Conservation (phyloP, 2,113 vertebrate species). For the Phocoena phocoena region DNA sequence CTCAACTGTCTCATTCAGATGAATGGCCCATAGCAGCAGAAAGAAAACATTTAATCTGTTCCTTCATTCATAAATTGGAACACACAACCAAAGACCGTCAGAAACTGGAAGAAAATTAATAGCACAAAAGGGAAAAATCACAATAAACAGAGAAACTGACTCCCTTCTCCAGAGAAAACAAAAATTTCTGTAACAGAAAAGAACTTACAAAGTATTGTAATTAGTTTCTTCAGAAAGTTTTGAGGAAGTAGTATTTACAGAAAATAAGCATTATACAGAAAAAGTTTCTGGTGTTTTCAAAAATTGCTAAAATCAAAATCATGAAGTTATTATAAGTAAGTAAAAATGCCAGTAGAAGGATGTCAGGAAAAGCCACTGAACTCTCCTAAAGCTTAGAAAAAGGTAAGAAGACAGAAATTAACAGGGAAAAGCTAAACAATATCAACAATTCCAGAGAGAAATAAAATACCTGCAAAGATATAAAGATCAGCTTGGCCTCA, state of each 20-base stretch:
- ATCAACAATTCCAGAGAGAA: neutral
- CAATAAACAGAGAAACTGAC: neutral
- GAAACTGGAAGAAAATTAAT: neutral
- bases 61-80: neutral
- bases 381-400: constrained; percentile 22
- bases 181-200: neutral
- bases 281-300: neutral
- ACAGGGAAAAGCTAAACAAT: neutral
- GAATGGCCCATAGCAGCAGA: neutral
- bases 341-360: neutral
- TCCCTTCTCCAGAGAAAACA: neutral
- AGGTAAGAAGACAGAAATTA: neutral
- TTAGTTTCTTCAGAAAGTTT: constrained; percentile 22
- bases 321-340: neutral
- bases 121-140: neutral
- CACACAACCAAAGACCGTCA: neutral
- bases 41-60: neutral
- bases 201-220: neutral
- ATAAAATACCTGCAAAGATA: neutral
- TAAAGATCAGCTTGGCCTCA: neutral
- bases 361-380: neutral
- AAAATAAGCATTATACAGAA: neutral
- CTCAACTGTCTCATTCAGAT: neutral
- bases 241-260: neutral
- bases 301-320: constrained; percentile 1